Conservation (phyloP, 37 sponge, comb jelly and placozoan genomes). For the Haliclona indistincta region DNA sequence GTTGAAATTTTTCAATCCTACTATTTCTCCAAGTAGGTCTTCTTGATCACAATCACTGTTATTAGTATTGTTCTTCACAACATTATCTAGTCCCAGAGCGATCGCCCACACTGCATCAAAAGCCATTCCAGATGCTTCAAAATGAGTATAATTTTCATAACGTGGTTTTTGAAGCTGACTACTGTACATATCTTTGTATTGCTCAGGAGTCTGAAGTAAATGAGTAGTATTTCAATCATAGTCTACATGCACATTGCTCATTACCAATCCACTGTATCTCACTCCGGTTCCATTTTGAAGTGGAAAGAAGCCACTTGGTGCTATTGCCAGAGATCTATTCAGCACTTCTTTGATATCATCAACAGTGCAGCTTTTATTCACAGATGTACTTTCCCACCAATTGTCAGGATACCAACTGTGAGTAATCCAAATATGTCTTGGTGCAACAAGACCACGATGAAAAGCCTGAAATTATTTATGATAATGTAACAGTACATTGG, state of each 20-base stretch:
- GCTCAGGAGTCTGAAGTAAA: neutral
- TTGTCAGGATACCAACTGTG: neutral
- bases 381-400: neutral
- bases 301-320: neutral
- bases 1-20: constrained; percentile 5
- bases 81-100: neutral
- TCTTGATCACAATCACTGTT: neutral
- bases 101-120: constrained; percentile 19
- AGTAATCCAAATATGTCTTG: neutral
- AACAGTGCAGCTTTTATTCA: neutral
- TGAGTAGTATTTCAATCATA: neutral
- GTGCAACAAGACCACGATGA: neutral
- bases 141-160: neutral
- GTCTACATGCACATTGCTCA: neutral
- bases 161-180: neutral
- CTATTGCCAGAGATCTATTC: neutral
- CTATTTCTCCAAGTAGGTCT: constrained; percentile 4
- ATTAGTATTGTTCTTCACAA: neutral
- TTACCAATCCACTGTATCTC: constrained; percentile 1
- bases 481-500: neutral
- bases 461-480: neutral
- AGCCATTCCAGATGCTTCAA: neutral
- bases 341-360: neutral
- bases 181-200: neutral
- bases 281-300: neutral